Evolutionary conservation across 2,113 vertebrate genomes (phyloP), one percentile per base, ranked within the genome.

Genomic region (Eulemur rufifrons): DNA sequence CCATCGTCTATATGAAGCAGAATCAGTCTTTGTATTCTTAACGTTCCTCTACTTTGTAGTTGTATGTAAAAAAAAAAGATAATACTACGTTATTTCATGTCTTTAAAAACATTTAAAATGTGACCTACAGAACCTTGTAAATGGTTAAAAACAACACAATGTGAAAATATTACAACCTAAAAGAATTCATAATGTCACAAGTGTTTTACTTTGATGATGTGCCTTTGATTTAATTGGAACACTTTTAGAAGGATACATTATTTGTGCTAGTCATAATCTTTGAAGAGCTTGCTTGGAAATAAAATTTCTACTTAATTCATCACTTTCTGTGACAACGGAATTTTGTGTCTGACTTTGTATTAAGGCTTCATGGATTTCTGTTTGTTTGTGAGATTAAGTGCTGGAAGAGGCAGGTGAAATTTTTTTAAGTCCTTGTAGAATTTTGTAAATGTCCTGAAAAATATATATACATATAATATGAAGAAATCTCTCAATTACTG

Each of bases 221-320:
- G 96, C 89, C 95, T 98, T 99, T 96, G 45, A 18, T 89, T 98
- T 98, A 96, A 98, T 98, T 89, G 88, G 29, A 78, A 85, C 78
- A 98, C 86, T 98, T 98, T 98, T 97, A 90, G 96, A 98, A 95
- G 37, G 61, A 95, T 74, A 91, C 56, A 85, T 95, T 97, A 87
- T 96, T 95, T 98, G 78, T 95, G 59, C 98, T 97, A 98, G 95
- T 98, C 98, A 97, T 98, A 96, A 97, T 95, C 87, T 98, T 95
- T 97, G 88, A 93, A 93, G 98, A 98, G 63, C 97, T 98, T 98
- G 63, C 97, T 98, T 98, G 89, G 93, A 98, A 98, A 98, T 98
- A 98, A 99, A 99, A 95, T 87, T 96, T 91, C 21, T 97, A 89
- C 89, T 73, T 95, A 96, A 94, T 77, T 83, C 1, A 96, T 74